Base-by-base conservation (phyloP, 2,888 invertebrate species). In the Therioaphis trifolii region DNA sequence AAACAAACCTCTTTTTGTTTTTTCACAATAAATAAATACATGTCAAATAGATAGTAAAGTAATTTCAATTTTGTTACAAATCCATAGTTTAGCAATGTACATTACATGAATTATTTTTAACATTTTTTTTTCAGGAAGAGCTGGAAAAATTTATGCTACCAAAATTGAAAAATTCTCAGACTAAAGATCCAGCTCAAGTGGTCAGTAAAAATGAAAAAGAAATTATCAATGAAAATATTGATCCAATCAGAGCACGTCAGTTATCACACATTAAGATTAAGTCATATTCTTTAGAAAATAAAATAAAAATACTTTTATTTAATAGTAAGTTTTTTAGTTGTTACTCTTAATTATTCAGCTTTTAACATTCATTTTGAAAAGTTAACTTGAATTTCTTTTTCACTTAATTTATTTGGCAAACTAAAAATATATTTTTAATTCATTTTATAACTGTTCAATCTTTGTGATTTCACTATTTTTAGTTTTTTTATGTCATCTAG, bases 271-370 rank as follows among this genome's bases (percentile, higher is more conserved):
- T 46, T 27, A 49, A 61, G 4, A 80, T 80, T 7, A 80, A 80
- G 63, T 71, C n/a, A 40, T 80, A 52, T 80, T 63, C 80, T 18
- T 49, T 80, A 18, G 72, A 80, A 49, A 80, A 63, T 49, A 72
- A 80, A 63, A 72, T 80, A 21, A 80, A 80, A 80, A 80, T 80
- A 63, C 61, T 80, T 46, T 43, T 80, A 71, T 72, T 80, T 63
- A 80, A 80, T n/a, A 63, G 80, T 80, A 72, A 80, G 72, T 49
- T 58, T 11, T 58, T 69, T 0, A n/a, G 55, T n/a, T 15, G 5
- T 69, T 69, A 49, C 11, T 18, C 12, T 49, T 71, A 68, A 15
- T 21, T 40, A 18, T 18, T n/a, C 15, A 29, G 5, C 5, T 61
- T 63, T 63, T 27, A 63, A n/a, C 9, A 15, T 9, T 63, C 1